Evolutionary conservation across 2,888 invertebrate genomes (phyloP).

Genomic region (Hyles lineata): DNA sequence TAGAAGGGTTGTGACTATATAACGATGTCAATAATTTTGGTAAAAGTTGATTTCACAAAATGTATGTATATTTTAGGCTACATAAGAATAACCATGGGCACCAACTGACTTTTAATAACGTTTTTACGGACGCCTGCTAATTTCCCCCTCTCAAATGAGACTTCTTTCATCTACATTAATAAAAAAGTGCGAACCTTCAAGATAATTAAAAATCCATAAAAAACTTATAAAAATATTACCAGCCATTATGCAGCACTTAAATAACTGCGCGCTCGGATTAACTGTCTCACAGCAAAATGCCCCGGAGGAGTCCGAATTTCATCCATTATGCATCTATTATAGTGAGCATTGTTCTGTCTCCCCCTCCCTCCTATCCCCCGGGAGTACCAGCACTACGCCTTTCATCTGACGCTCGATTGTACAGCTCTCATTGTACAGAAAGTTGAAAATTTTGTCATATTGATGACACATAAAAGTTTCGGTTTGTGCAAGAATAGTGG

Average conservation of each 20-base stretch:
- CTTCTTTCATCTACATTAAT: no score
- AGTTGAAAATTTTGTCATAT: neutral
- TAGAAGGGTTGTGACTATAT: no score
- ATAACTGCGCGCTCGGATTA: slow-evolving; percentile 10
- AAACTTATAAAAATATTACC: neutral
- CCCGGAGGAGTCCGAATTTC: slow-evolving; percentile 11
- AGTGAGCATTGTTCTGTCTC: neutral
- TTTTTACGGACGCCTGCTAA: no score
- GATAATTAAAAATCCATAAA: neutral
- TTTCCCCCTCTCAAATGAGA: no score
- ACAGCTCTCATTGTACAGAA: neutral
- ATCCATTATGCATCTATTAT: slow-evolving; percentile 10
- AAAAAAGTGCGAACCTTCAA: neutral
- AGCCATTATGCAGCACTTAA: neutral
- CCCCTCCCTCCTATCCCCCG: neutral
- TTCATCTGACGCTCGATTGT: slow-evolving; percentile 4
- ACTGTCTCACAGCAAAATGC: neutral
- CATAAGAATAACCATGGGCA: no score
- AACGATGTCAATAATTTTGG: no score
- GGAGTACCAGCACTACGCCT: neutral
- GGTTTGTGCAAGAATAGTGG: neutral
- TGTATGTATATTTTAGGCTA: no score
- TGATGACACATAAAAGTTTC: slow-evolving; percentile 1
- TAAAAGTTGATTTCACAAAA: no score
- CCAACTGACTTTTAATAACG: no score